These are phyloP conservation scores for Melipona beecheii DNA, from an alignment of 2,888 invertebrate species.

Conservation along the genomic window DNA sequence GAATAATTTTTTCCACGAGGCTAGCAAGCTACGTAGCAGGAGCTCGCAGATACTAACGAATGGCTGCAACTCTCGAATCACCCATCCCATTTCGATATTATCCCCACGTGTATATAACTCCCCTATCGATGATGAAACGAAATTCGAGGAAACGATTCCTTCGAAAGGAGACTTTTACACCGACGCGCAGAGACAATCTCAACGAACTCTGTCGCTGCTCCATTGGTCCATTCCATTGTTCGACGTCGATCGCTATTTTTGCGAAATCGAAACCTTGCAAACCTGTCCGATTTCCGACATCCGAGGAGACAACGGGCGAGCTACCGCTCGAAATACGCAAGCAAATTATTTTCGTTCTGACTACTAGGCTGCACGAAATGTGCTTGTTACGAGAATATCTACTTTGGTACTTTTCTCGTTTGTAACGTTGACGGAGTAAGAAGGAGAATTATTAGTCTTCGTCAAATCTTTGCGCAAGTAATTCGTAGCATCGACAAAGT, in stretches of 20 bases:
- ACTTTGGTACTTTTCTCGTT: not conserved
- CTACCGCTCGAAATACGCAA: conserved; percentile 25
- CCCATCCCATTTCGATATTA: conserved; percentile 26
- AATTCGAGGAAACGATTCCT: no score
- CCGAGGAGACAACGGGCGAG: conserved; percentile 23
- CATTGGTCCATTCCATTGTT: conserved; percentile 4
- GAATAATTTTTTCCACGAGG: conserved; percentile 48
- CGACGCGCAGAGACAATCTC: conserved; percentile 24
- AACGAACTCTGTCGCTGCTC: conserved; percentile 7
- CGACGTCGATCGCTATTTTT: conserved; percentile 30
- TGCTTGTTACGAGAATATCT: not conserved
- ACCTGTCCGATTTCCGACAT: conserved; percentile 23
- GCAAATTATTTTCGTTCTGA: conserved; percentile 16
- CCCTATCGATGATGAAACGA: conserved; percentile 36
- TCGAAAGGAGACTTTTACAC: conserved; percentile 33
- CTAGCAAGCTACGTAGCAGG: conserved; percentile 38
- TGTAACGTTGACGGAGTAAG: not conserved
- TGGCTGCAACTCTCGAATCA: conserved; percentile 28
- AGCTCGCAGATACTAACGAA: conserved; percentile 52
- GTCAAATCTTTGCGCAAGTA: not conserved
- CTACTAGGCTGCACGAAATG: not conserved
- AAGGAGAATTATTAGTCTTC: not conserved
- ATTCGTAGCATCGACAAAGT: not conserved
- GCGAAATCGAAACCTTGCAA: not conserved
- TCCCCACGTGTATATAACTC: conserved; percentile 9